Evolutionary conservation across 2,888 invertebrate species (phyloP).

Genomic region (Orchesella flavescens): DNA sequence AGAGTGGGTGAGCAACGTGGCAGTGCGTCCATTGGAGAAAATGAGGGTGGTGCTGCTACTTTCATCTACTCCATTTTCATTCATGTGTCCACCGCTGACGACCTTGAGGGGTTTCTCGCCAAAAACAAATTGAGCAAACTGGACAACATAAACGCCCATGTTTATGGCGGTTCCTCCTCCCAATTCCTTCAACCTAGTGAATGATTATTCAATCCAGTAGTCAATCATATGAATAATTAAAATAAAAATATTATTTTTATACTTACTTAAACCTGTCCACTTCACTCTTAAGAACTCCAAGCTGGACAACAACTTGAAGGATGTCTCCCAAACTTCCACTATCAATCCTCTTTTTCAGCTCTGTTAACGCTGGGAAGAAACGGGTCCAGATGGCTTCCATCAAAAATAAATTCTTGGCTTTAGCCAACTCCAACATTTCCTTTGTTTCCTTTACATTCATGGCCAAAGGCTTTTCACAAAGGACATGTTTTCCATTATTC

Average conservation of each 20-base stretch:
- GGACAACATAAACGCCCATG: slow-evolving; percentile 85
- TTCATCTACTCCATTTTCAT: slow-evolving; percentile 83
- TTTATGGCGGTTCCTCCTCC: slow-evolving; percentile 86
- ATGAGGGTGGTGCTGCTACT: slow-evolving; percentile 80
- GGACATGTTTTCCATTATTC: slow-evolving; percentile 86
- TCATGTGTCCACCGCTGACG: slow-evolving; percentile 81
- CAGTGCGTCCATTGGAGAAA: slow-evolving; percentile 80
- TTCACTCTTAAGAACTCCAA: slow-evolving; percentile 79
- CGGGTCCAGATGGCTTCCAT: slow-evolving; percentile 87
- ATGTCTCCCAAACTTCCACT: slow-evolving; percentile 82
- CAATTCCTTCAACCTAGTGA: slow-evolving; percentile 78
- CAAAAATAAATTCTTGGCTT: slow-evolving; percentile 74
- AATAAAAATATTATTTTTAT: neutral
- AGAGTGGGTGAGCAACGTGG: slow-evolving; percentile 79
- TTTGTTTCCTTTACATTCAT: slow-evolving; percentile 84
- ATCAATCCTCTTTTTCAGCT: slow-evolving; percentile 81
- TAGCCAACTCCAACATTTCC: slow-evolving; percentile 78
- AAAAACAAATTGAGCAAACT: slow-evolving; percentile 83
- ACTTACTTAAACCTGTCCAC: slow-evolving; percentile 79
- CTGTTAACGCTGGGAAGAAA: slow-evolving; percentile 85
- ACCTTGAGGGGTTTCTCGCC: slow-evolving; percentile 80
- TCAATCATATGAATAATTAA: neutral
- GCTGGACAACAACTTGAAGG: slow-evolving; percentile 80
- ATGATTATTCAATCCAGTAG: neutral
- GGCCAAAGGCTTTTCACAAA: slow-evolving; percentile 93